phyloP scores from a whole-genome alignment of 2,888 invertebrate species.

The Temnothorax rugatulus region DNA sequence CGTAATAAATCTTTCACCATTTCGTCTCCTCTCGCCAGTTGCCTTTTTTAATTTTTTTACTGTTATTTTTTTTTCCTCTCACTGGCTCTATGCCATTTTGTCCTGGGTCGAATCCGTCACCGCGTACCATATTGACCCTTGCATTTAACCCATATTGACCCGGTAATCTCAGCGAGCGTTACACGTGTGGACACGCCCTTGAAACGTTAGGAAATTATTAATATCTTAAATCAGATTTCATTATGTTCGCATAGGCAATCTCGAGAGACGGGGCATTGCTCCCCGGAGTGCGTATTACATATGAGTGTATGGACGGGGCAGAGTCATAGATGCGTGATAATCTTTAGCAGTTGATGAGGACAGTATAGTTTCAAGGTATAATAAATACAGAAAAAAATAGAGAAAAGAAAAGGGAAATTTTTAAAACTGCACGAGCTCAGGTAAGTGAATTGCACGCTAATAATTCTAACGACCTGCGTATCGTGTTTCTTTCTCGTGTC shows the following conservation, averaged over 20 bases:
- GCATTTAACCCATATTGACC: constrained; percentile 52
- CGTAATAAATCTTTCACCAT: constrained; percentile 2
- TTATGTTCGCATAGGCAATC: constrained; percentile 30
- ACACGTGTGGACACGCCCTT: constrained; percentile 50
- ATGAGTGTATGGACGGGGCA: not conserved
- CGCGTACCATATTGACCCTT: constrained; percentile 45
- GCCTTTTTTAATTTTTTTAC: too few relatives aligned
- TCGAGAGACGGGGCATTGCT: constrained; percentile 31
- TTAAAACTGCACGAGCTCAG: not conserved
- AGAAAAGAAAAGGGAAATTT: not conserved
- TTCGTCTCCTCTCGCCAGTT: not conserved
- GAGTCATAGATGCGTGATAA: not conserved
- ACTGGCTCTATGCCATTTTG: constrained; percentile 7
- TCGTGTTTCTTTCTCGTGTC: not conserved
- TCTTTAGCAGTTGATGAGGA: not conserved
- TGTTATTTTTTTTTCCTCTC: constrained; percentile 18
- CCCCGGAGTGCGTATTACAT: constrained; percentile 8
- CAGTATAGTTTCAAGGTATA: not conserved
- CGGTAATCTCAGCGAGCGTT: constrained; percentile 27
- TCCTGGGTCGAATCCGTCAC: constrained; percentile 35
- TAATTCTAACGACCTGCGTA: not conserved
- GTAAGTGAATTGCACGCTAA: constrained; percentile 1
- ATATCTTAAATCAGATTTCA: constrained; percentile 46
- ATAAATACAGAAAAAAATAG: not conserved
- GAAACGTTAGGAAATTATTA: constrained; percentile 44